A percentile compares a stretch with the other conserved stretches of the same genome.
phyloP scores from a whole-genome alignment of 2,797 vertebrate genomes.

The Neosilurus hyrtlii region DNA sequence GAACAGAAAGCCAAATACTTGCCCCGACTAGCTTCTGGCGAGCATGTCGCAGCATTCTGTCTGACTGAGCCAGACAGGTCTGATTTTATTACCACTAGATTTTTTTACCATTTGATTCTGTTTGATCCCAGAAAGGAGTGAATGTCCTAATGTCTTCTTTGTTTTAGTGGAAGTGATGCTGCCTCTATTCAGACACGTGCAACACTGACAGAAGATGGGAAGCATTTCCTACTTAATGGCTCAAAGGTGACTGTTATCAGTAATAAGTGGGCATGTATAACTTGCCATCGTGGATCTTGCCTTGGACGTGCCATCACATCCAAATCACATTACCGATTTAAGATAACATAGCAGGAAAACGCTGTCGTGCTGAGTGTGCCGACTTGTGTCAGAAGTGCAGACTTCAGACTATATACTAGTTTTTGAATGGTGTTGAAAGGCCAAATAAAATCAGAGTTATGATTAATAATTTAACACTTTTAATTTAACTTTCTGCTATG shows the following conservation, averaged over 20 bases:
- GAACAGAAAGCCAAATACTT: conserved; percentile 92
- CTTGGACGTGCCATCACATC: too few species aligned
- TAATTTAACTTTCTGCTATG: too few species aligned
- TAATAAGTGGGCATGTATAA: neutral
- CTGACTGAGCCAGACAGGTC: conserved; percentile 94
- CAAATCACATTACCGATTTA: too few species aligned
- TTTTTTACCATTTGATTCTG: neutral
- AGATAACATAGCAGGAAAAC: too few species aligned
- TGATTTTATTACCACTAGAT: neutral
- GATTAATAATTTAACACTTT: too few species aligned
- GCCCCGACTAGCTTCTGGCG: conserved; percentile 86
- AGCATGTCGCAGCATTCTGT: conserved; percentile 92
- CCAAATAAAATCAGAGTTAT: too few species aligned
- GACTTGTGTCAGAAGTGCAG: too few species aligned
- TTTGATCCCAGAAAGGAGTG: neutral
- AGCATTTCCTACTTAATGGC: conserved; percentile 83
- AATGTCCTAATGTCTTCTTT: conserved; percentile 27
- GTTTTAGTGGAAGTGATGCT: conserved; percentile 87
- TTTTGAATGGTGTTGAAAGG: too few species aligned
- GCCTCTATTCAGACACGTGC: conserved; percentile 89
- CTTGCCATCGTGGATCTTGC: too few species aligned
- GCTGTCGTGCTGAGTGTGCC: too few species aligned
- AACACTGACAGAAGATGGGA: conserved; percentile 82
- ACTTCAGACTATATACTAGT: too few species aligned
- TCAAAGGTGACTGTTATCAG: conserved; percentile 78